Base-by-base conservation (phyloP, 2,888 invertebrate species). In the Philonicus albiceps region DNA sequence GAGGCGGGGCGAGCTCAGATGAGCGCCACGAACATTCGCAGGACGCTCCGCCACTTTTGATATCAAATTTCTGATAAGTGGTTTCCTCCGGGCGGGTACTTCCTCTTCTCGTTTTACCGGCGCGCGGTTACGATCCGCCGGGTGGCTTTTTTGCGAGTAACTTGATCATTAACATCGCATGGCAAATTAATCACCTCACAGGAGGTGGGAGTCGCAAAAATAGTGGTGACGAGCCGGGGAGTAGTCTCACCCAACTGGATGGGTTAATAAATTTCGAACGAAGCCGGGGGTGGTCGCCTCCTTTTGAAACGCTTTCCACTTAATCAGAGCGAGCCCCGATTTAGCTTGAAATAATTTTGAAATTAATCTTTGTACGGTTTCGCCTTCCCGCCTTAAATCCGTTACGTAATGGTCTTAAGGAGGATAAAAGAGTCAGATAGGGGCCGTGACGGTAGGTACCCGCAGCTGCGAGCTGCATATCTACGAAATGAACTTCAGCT, bases 131-230 rank as follows among this genome's bases (percentile, higher is more conserved):
- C 31, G 40, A n/a, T 37, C 31, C 73, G 37, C 13, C 80, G 40
- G 49, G 80, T 30, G 80, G 5, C 80, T 27, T 80, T 49, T 80
- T 80, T 80, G 27, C 53, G 34, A 16, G 80, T 80, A 80, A 80
- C 49, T 80, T 80, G 80, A 80, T 80, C 53, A 80, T 80, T 80
- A 80, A 80, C 80, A 80, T 80, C 49, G 27, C 53, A 53, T 30
- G 78, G 80, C 31, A 80, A 80, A 80, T 80, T 80, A 80, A 80
- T 80, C 80, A 80, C 53, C 49, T 53, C 80, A 43, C 34, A 40
- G 40, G 76, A 37, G 37, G 31, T 34, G 74, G 31, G 74, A 74
- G 74, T 74, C 6, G 5, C 19, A 22, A 76, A 76, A 76, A 27
- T 3, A 37, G 22, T 43, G 8, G 22, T 37, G 76, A 76, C 7